A percentile compares a stretch with the other conserved stretches of the same genome.
Evolutionary conservation across 1,140 invertebrate species (phyloP).

Genomic region (Camponotus pennsylvanicus): DNA sequence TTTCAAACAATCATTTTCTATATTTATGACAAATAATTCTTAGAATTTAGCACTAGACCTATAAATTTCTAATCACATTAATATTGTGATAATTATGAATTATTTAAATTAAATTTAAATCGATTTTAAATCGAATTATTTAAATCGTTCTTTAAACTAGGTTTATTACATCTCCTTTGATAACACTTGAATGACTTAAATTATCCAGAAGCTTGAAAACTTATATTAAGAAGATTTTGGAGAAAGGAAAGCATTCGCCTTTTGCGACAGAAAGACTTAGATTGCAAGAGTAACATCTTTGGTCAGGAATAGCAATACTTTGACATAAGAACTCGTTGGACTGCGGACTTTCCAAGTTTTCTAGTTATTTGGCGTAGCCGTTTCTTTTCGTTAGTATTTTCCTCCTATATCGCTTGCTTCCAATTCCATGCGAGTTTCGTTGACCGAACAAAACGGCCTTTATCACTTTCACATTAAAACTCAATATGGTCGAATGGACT

Average conservation of each 20-base stretch:
- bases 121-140: no score
- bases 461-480: slow-evolving; percentile 32
- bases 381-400: slow-evolving; percentile 42
- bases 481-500: slow-evolving; percentile 16
- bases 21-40: no score
- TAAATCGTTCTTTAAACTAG: no score
- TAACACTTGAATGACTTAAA: background rate
- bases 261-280: background rate
- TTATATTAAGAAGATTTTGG: slow-evolving; percentile 16
- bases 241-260: background rate
- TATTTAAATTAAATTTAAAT: no score
- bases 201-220: background rate
- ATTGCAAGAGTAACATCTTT: background rate
- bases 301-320: slow-evolving; percentile 28
- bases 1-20: no score
- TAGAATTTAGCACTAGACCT: no score
- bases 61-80: no score
- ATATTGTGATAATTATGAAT: no score
- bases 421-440: slow-evolving; percentile 22
- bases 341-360: slow-evolving; percentile 44
- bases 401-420: background rate
- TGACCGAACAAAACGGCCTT: slow-evolving; percentile 6
- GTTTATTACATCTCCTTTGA: background rate
- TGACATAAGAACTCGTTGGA: slow-evolving; percentile 2
- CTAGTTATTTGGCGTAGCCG: slow-evolving; percentile 42